phyloP scores from a whole-genome alignment of 2,113 vertebrate species.

The Daubentonia madagascariensis region DNA sequence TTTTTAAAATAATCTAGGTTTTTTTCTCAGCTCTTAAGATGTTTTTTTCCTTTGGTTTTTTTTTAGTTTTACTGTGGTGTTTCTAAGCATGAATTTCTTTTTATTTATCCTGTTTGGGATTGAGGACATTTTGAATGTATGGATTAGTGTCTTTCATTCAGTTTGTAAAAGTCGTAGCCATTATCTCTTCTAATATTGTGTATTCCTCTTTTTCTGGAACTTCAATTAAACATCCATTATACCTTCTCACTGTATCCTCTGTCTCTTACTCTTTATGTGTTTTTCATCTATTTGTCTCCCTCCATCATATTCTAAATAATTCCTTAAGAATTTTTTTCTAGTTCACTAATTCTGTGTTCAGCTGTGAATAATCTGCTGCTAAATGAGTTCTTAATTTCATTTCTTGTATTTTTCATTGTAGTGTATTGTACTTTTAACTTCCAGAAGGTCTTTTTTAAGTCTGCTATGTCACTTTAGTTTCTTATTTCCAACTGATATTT shows the following conservation, averaged over 20 bases:
- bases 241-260: neutral
- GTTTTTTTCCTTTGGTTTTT: neutral
- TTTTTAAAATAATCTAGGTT: neutral
- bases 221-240: neutral
- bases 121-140: neutral
- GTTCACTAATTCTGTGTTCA: neutral
- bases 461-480: neutral
- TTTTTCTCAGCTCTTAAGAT: neutral
- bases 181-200: neutral
- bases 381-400: neutral
- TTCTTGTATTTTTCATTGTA: neutral
- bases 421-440: neutral
- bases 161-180: constrained; percentile 1
- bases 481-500: neutral
- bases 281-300: neutral
- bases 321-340: neutral
- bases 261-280: neutral
- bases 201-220: neutral
- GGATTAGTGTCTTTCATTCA: neutral
- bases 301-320: neutral
- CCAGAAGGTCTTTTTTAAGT: neutral
- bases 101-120: neutral
- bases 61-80: neutral
- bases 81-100: neutral
- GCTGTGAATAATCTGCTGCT: neutral